Evolutionary conservation across 1,140 invertebrate species (phyloP).

Genomic region (Tigriopus japonicus): DNA sequence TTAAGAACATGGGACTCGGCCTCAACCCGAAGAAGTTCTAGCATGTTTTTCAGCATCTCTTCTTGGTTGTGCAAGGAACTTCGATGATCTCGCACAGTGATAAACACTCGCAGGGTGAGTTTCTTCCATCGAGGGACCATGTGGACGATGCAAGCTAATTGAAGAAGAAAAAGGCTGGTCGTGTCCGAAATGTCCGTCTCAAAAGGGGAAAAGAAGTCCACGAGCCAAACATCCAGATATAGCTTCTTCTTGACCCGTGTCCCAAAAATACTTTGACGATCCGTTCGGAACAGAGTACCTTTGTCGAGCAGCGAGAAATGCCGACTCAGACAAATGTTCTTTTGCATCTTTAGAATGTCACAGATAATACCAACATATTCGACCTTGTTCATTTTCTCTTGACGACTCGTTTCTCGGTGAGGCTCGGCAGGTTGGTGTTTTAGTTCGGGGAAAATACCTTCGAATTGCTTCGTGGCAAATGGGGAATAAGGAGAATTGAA

Average conservation of each 20-base stretch:
- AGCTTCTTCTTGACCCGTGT: slow-evolving; percentile 22
- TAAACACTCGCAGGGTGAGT: slow-evolving; percentile 57
- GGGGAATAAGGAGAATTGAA: slow-evolving; percentile 1
- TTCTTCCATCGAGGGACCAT: slow-evolving; percentile 72
- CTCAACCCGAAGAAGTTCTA: slow-evolving; percentile 35
- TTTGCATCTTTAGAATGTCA: slow-evolving; percentile 72
- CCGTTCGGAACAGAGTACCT: slow-evolving; percentile 19
- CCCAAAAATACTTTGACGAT: slow-evolving; percentile 4
- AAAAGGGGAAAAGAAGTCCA: slow-evolving; percentile 58
- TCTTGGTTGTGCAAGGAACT: background rate
- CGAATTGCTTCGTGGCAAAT: slow-evolving; percentile 4
- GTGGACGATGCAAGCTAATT: slow-evolving; percentile 86
- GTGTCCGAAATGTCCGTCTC: slow-evolving; percentile 50
- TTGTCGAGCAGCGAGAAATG: slow-evolving; percentile 66
- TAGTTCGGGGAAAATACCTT: background rate
- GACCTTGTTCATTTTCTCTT: background rate
- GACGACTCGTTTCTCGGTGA: slow-evolving; percentile 14
- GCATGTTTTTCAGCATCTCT: slow-evolving; percentile 26
- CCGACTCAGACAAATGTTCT: slow-evolving; percentile 81
- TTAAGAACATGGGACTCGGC: slow-evolving; percentile 34
- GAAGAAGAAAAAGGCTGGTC: slow-evolving; percentile 82
- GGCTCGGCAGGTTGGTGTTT: background rate
- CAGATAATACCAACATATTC: slow-evolving; percentile 66
- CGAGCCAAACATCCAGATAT: slow-evolving; percentile 93
- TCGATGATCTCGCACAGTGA: slow-evolving; percentile 29